phyloP scores from a whole-genome alignment of 2,113 vertebrate genomes.

The Melierax canorus region DNA sequence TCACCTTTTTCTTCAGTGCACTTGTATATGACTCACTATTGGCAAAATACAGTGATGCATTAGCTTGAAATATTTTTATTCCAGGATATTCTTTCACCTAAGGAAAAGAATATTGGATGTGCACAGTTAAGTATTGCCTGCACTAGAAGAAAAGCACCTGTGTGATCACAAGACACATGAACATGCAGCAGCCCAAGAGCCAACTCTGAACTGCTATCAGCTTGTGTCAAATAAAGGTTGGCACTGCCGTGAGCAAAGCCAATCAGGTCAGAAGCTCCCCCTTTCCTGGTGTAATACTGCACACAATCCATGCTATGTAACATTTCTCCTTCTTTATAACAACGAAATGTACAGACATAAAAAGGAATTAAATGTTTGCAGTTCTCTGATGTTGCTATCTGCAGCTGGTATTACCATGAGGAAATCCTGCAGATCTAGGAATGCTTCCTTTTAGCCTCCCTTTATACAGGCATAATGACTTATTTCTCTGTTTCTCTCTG shows the following conservation, averaged over 20 bases:
- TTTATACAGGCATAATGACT: neutral
- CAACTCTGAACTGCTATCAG: neutral
- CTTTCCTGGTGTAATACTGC: neutral
- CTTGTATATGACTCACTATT: slow-evolving; percentile 90
- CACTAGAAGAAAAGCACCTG: neutral
- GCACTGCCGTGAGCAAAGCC: neutral
- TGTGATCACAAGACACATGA: neutral
- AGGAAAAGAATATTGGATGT: neutral
- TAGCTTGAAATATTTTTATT: slow-evolving; percentile 97
- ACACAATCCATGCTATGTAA: neutral
- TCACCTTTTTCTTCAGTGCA: slow-evolving; percentile 89
- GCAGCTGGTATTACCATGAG: neutral
- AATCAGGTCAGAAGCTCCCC: neutral
- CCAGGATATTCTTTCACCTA: slow-evolving; percentile 85
- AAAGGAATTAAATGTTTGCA: neutral
- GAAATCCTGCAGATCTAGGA: neutral
- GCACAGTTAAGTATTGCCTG: neutral
- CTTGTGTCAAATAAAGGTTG: neutral
- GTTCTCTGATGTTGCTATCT: neutral
- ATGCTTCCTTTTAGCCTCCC: neutral
- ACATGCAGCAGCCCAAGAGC: neutral
- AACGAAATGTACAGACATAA: neutral
- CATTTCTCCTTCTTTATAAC: neutral
- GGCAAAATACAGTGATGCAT: slow-evolving; percentile 93
- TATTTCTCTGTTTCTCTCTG: neutral